phyloP scores from a whole-genome alignment of 2,113 vertebrate genomes.

The Alligator mississippiensis region DNA sequence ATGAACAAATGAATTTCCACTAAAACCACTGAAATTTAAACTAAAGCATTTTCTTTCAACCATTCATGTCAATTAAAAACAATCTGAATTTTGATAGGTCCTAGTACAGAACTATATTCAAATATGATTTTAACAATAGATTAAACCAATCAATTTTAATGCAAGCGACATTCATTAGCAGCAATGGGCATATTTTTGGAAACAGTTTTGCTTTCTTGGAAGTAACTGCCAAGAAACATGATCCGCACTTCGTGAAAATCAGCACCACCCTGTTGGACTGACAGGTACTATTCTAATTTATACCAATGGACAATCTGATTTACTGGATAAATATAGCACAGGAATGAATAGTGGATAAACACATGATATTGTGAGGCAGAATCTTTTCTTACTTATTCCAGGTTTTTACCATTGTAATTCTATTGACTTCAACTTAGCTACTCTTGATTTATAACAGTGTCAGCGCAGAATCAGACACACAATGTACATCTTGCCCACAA shows the following conservation, averaged over 20 bases:
- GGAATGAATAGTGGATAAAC: background rate
- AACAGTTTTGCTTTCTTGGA: background rate
- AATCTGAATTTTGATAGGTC: background rate
- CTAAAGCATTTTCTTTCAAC: background rate
- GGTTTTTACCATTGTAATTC: background rate
- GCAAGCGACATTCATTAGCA: background rate
- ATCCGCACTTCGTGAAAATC: background rate
- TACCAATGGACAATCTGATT: background rate
- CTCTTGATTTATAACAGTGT: background rate
- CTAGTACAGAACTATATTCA: background rate
- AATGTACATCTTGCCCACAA: background rate
- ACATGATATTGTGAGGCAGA: background rate
- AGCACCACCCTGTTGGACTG: background rate
- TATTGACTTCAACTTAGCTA: background rate
- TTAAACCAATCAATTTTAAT: background rate
- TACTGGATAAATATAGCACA: background rate
- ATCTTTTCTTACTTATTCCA: background rate
- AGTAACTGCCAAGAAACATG: background rate
- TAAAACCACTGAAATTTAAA: conserved; percentile 40
- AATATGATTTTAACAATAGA: background rate
- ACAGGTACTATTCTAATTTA: background rate
- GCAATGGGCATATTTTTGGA: background rate
- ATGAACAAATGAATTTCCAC: conserved; percentile 34
- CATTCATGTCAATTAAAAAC: conserved; percentile 31
- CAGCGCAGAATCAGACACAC: background rate